Percentiles rank a stretch among this genome's conserved stretches.
Evolutionary conservation across 2,797 vertebrate species (phyloP).

Genomic region (Oreortyx pictus): DNA sequence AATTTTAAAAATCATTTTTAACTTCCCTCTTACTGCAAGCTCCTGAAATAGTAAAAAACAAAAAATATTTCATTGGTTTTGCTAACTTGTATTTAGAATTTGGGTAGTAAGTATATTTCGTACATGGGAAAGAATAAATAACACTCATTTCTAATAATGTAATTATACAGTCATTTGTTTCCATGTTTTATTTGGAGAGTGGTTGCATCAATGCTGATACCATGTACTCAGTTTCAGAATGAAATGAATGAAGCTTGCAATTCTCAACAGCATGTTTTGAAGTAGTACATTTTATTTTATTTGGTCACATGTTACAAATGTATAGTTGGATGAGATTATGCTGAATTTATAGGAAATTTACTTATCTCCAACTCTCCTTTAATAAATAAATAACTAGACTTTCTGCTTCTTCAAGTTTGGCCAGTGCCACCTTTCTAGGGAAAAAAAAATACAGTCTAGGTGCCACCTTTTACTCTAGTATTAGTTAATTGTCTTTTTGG

Average conservation of each 20-base stretch:
- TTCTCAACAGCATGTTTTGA: conserved; percentile 19
- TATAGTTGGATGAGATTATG: neutral
- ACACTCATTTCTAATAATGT: conserved; percentile 62
- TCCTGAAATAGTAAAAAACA: neutral
- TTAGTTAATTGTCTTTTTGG: neutral
- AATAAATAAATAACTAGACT: neutral
- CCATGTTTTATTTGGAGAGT: conserved; percentile 25
- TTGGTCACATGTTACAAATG: conserved; percentile 1
- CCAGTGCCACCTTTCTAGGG: neutral
- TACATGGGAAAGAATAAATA: conserved; percentile 36
- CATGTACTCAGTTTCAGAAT: conserved; percentile 17
- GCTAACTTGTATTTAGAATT: conserved; percentile 41
- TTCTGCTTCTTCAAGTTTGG: neutral
- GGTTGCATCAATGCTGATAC: conserved; percentile 35
- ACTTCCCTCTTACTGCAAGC: neutral
- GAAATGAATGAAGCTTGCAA: conserved; percentile 57
- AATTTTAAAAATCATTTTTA: neutral
- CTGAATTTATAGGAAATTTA: neutral
- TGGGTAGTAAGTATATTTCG: conserved; percentile 33
- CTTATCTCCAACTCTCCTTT: neutral
- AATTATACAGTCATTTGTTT: conserved; percentile 45
- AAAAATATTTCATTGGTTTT: conserved; percentile 29
- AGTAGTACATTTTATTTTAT: conserved; percentile 15
- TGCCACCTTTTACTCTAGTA: neutral
- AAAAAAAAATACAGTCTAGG: neutral